Base-by-base conservation (phyloP, 2,113 vertebrate species). In the Oncorhynchus keta region DNA sequence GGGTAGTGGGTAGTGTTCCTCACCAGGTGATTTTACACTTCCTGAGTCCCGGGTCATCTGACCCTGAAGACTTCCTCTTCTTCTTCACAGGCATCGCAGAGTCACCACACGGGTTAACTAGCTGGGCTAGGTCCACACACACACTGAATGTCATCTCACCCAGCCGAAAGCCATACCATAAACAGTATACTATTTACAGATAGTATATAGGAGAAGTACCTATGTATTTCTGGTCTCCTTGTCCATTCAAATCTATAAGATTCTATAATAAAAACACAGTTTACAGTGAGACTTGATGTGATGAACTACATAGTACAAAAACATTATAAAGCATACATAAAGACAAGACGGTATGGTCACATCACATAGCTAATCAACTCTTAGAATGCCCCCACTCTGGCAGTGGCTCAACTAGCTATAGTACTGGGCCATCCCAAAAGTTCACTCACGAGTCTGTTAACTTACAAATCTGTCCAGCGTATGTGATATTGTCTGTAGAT, bases 21-120 rank as follows among this genome's bases (percentile, higher is more conserved):
- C 92, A 98, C 97, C 95, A 96, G 81, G 94, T 93, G 80, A 98
- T 95, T 94, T 96, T 97, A 90, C 94, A 95, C 86, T 94, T 96
- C 83, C 94, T 95, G 73, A 93, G 92, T 83, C 91, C 91, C 66
- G 93, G 81, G 72, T 97, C 95, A 55, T 97, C 95, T 18, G 93
- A 86, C 5, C 90, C 89, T 59, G 95, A 88, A 22, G 95, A 92
- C 94, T 96, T 97, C 92, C 95, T 97, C 86, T 98, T 98, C 92
- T 96, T 97, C 90, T 97, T 97, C 79, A 97, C 95, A 76, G 96
- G 96, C 97, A 97, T 97, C 83, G 91, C 92, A 76, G 84, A 83
- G 76, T 79, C 86, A 86, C 84, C 79, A 66, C 70, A 72, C 72
- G 85, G 79, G 72, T 84, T 90, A 75, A 81, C 77, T 88, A 83